Percentiles rank a stretch among this genome's conserved stretches.
These are phyloP conservation scores for Helicoverpa zea DNA, from an alignment of 1,140 invertebrate species.

Conservation along the genomic window DNA sequence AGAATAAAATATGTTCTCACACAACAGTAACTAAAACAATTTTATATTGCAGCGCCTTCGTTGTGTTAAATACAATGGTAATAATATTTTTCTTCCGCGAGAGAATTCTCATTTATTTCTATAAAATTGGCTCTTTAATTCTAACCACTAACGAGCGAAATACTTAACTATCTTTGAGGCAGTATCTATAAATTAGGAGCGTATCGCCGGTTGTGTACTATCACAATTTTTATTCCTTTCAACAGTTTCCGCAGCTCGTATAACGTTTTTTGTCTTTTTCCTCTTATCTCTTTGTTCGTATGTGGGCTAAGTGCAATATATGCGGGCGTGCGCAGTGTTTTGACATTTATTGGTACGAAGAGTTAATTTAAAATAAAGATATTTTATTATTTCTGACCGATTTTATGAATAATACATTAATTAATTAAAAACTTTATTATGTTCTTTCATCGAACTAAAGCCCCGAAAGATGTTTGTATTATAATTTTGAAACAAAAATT, in stretches of 20 bases:
- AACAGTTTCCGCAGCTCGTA: constrained; percentile 25
- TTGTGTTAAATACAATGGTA: constrained; percentile 10
- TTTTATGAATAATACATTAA: no score
- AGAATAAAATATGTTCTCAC: no score
- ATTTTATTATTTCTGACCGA: no score
- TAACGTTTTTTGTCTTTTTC: constrained; percentile 4
- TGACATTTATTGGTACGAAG: not conserved
- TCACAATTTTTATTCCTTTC: constrained; percentile 32
- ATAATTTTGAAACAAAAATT: no score
- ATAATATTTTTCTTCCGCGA: not conserved
- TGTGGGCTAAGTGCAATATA: constrained; percentile 3
- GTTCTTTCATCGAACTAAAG: no score
- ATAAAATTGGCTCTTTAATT: constrained; percentile 31
- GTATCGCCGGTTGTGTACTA: constrained; percentile 28
- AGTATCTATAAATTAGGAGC: constrained; percentile 29
- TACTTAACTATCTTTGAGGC: constrained; percentile 31
- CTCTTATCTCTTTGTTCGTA: constrained; percentile 21
- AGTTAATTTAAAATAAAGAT: not conserved
- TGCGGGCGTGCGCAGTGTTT: not conserved
- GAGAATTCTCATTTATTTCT: constrained; percentile 11
- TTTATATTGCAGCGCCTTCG: not conserved
- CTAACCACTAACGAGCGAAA: constrained; percentile 35
- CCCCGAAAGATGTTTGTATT: no score
- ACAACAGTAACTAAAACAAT: not conserved
- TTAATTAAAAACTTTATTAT: no score